phyloP scores from a whole-genome alignment of 2,888 invertebrate species.

The Isotomurus palustris region DNA sequence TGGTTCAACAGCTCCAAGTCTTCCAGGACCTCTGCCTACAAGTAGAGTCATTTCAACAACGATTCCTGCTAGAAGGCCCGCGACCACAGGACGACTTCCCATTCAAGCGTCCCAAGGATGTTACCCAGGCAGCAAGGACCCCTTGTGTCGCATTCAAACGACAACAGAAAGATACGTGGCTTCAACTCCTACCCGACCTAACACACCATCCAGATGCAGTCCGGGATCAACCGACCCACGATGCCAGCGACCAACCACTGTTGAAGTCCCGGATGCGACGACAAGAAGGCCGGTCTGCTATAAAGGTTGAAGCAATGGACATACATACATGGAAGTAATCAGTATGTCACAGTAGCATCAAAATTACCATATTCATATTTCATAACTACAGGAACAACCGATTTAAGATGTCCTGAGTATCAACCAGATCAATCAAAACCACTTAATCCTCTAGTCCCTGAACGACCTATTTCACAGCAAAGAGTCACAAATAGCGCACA shows the following conservation, averaged over 20 bases:
- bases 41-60: background rate
- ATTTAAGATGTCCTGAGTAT: slow-evolving; percentile 44
- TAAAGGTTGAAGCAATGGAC: background rate
- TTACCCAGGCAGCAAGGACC: slow-evolving; percentile 24
- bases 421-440: slow-evolving; percentile 12
- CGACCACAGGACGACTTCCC: slow-evolving; percentile 12
- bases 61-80: background rate
- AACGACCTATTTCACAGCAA: background rate
- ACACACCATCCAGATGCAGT: slow-evolving; percentile 16
- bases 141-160: slow-evolving; percentile 4
- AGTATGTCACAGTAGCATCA: background rate
- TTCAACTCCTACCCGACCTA: too few species aligned
- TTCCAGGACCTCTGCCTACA: slow-evolving; percentile 8
- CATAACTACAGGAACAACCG: slow-evolving; percentile 47
- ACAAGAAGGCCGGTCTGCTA: slow-evolving; percentile 22
- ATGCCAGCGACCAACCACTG: slow-evolving; percentile 20
- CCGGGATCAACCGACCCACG: slow-evolving; percentile 13
- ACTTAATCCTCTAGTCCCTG: background rate
- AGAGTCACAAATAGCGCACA: background rate
- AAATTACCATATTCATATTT: slow-evolving; percentile 24
- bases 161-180: background rate
- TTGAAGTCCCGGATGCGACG: background rate
- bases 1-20: slow-evolving; percentile 7
- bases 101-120: slow-evolving; percentile 16
- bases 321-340: background rate